Conservation (phyloP, 2,888 invertebrate species). For the Mesochorus sp. region DNA sequence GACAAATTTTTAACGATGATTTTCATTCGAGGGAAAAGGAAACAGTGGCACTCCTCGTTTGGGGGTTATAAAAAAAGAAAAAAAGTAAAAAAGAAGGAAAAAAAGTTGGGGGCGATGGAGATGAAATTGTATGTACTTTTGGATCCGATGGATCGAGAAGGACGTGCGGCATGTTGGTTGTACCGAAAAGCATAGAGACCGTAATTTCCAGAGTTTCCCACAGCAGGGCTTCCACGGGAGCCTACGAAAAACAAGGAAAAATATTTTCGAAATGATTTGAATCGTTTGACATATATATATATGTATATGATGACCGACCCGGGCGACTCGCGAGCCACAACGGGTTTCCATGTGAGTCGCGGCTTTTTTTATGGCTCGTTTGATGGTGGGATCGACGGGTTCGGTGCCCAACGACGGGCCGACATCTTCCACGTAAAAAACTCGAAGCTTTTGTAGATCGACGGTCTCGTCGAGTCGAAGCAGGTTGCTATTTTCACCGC, state of each 20-base stretch:
- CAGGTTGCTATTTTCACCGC: slow-evolving; percentile 80
- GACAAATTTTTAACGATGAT: not conserved
- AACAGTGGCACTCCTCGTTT: not conserved
- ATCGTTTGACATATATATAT: too few species aligned
- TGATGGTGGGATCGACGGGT: slow-evolving; percentile 84
- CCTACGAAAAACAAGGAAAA: slow-evolving; percentile 77
- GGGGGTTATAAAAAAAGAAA: slow-evolving; percentile 2
- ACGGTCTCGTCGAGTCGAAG: slow-evolving; percentile 84
- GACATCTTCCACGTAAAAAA: slow-evolving; percentile 87
- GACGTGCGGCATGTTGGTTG: slow-evolving; percentile 84
- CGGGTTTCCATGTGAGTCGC: slow-evolving; percentile 83
- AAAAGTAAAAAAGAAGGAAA: not conserved
- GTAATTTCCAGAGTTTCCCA: slow-evolving; percentile 83
- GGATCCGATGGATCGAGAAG: slow-evolving; percentile 83
- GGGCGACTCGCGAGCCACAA: slow-evolving; percentile 81
- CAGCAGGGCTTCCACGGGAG: slow-evolving; percentile 83
- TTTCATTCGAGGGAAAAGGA: not conserved
- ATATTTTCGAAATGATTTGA: too few species aligned
- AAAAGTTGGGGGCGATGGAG: too few species aligned
- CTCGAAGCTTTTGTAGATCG: slow-evolving; percentile 82
- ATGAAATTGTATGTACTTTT: too few species aligned
- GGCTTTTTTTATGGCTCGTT: slow-evolving; percentile 82
- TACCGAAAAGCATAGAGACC: slow-evolving; percentile 83
- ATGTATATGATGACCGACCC: too few species aligned
- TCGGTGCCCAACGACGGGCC: slow-evolving; percentile 83